Percentiles rank a stretch among this genome's conserved stretches.
Conservation (phyloP, 2,888 invertebrate genomes). For the Phragmatobia fuliginosa region DNA sequence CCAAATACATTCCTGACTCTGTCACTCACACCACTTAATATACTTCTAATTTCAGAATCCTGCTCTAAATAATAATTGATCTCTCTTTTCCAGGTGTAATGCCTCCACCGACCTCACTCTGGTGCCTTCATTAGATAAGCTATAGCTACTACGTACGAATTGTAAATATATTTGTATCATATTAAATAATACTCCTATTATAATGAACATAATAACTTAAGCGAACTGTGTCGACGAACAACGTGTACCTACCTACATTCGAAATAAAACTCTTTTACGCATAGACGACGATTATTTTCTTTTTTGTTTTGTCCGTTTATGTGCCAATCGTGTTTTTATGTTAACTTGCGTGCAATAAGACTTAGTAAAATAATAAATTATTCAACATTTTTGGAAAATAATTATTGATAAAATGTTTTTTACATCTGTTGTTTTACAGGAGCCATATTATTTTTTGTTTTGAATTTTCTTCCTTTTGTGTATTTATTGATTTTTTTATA, state of each 20-base stretch:
- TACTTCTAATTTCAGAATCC: no score
- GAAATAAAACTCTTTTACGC: constrained; percentile 58
- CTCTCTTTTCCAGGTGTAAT: constrained; percentile 66
- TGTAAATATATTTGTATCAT: constrained; percentile 82
- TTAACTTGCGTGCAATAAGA: constrained; percentile 60
- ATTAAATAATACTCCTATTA: constrained; percentile 72
- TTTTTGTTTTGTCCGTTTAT: constrained; percentile 61
- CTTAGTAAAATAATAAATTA: constrained; percentile 27
- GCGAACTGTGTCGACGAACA: constrained; percentile 83
- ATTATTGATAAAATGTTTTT: not conserved
- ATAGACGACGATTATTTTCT: constrained; percentile 60
- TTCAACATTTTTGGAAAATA: constrained; percentile 10
- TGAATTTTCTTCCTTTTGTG: not conserved
- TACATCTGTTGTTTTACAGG: constrained; percentile 6
- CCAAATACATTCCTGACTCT: no score
- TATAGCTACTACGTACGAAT: constrained; percentile 69
- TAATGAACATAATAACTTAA: constrained; percentile 66
- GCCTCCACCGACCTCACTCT: constrained; percentile 86
- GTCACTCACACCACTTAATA: no score
- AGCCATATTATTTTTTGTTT: constrained; percentile 12
- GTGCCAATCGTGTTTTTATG: constrained; percentile 76
- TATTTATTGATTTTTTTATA: constrained; percentile 16
- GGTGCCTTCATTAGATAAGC: constrained; percentile 85
- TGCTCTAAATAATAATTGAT: not conserved
- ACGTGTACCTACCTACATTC: constrained; percentile 75